Evolutionary conservation across 2,113 vertebrate genomes (phyloP), one percentile per base, ranked within the genome.

Genomic region (Formicarius rufipectus): DNA sequence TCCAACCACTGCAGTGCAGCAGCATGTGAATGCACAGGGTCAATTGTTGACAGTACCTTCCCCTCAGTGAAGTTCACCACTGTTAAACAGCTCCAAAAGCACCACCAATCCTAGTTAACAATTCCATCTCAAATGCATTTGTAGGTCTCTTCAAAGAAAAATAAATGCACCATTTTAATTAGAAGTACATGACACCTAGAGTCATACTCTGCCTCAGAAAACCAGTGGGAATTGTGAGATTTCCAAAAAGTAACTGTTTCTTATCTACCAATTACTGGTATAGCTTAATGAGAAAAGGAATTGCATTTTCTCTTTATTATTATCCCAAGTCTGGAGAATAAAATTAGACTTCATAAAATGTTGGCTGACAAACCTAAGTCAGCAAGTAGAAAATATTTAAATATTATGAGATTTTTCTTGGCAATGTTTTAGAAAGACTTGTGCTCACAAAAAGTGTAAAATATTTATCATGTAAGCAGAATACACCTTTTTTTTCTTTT

Each of bases 361-460:
- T 31, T 59, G 55, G 31, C 55, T 84, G 59, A 37, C 44, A 86
- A 63, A 73, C 0, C 0, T 58, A 84, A 83, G 44, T 64, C 71
- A 80, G 8, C 0, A 0, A 91, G 72, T 35, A 80, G 49, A 68
- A 42, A 27, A 66, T 66, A 64, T 58, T 89, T 56, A 83, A 91
- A 59, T 73, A 77, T 58, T 58, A 76, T 17, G 30, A 82, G 60
- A 79, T 72, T 85, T 91, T 24, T 50, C 37, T 35, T 42, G 23
- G 69, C 52, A 67, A 12, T 78, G 78, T 71, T 87, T 90, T 62
- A 93, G 35, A 84, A 90, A 87, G 64, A 62, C 27, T 59, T 33
- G 11, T 58, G 39, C 64, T 82, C 82, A 83, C 33, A 79, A 49
- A 39, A 74, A 87, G 18, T 50, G 30, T 68, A 8, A 50, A 85